Evolutionary conservation across 2,888 invertebrate species (phyloP), one percentile per base, ranked within the genome.

Genomic region (Protonemura montana): DNA sequence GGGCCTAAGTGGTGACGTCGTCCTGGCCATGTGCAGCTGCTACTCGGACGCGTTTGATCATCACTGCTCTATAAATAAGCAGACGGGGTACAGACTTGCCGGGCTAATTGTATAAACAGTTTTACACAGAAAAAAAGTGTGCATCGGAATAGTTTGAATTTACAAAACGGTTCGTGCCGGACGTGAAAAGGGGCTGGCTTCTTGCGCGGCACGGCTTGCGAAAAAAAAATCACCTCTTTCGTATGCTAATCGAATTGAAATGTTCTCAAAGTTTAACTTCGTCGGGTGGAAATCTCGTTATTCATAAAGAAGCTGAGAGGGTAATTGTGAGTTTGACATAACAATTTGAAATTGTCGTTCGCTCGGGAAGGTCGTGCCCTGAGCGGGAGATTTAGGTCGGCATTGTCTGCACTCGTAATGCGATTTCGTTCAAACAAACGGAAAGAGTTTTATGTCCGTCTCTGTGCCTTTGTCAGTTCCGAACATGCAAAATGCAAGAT

Each of bases 181-280:
- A 16, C 59, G 13, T 59, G 59, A 7, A 59, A 21, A 59, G 59
- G 21, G 59, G 3, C 59, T 2, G 21, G 59, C 13, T 41, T 41
- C 13, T 59, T 21, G 59, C 16, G 59, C 59, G 59, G 13, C 41
- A 21, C 1, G 59, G 59, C n/a, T n/a, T 59, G 6, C 16, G 21
- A 59, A 59, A 13, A 59, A 59, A 21, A 21, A 21, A 10, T 10
- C 41, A 41, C 41, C 41, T 59, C 59, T 59, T 59, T 59, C 59
- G 59, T 59, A 59, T 59, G 59, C 59, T 59, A 59, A 59, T 59
- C 59, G 59, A 59, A 59, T 59, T 59, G 13, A 59, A 59, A 59
- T 59, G 13, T 59, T 59, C 59, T 59, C 59, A 59, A 59, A 59
- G 59, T 59, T 59, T 7, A 21, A 10, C 59, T 59, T 59, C 21